Percentiles rank a stretch among this genome's conserved stretches.
Conservation (phyloP, 2,797 vertebrate genomes). For the Crenuchus spilurus region DNA sequence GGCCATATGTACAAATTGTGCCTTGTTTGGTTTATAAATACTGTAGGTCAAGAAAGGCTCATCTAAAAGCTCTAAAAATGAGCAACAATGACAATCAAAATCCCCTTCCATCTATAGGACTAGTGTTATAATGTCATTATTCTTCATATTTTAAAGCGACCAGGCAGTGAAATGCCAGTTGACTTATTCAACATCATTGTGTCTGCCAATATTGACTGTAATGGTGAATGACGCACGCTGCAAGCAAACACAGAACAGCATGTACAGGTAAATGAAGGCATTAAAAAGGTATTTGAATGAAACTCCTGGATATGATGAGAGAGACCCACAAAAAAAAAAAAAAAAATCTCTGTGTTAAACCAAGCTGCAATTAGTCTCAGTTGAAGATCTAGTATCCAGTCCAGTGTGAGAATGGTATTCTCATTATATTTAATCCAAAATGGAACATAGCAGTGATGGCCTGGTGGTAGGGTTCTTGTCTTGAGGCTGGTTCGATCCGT, state of each 20-base stretch:
- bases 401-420: no score
- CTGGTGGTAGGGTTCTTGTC: no score
- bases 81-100: neutral
- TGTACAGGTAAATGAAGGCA: neutral
- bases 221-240: conserved; percentile 16
- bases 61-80: neutral
- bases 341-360: no score
- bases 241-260: neutral
- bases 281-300: neutral
- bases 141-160: neutral
- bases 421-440: no score
- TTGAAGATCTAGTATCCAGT: no score
- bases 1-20: no score
- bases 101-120: no score
- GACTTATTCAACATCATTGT: neutral
- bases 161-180: neutral
- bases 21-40: conserved; percentile 10
- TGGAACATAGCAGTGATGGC: no score
- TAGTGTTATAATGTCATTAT: neutral
- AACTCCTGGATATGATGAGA: neutral
- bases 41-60: neutral
- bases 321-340: neutral
- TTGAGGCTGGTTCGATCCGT: no score
- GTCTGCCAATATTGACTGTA: conserved; percentile 29
- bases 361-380: no score